Conservation (phyloP, 2,888 invertebrate genomes). For the Sarcophaga variegata region DNA sequence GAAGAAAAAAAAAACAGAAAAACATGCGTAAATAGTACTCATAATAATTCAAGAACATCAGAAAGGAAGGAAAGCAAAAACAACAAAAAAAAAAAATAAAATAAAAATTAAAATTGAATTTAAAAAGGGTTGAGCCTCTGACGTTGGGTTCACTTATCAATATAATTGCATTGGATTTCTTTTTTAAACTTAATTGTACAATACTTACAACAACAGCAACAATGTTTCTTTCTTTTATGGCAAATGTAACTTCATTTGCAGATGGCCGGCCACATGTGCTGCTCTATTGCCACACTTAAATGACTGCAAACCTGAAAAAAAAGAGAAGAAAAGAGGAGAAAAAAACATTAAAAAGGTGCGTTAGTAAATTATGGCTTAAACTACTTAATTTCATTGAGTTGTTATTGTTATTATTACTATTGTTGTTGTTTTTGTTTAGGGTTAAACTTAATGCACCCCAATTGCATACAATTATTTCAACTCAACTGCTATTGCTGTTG, state of each 20-base stretch:
- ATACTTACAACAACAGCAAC: too few relatives aligned
- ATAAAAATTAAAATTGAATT: slow-evolving; percentile 17
- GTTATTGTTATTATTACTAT: slow-evolving; percentile 3
- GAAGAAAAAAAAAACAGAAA: neutral
- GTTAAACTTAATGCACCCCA: slow-evolving; percentile 46
- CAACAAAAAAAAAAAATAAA: neutral
- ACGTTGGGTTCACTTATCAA: slow-evolving; percentile 26
- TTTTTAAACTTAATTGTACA: too few relatives aligned
- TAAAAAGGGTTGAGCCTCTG: slow-evolving; percentile 12
- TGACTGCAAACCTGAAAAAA: slow-evolving; percentile 20
- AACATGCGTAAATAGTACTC: neutral
- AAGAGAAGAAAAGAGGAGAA: neutral
- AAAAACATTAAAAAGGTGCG: slow-evolving; percentile 53
- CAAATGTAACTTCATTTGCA: slow-evolving; percentile 8
- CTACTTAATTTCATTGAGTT: slow-evolving; percentile 49
- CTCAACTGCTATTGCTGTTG: neutral
- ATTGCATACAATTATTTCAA: slow-evolving; percentile 28
- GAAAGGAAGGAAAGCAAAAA: neutral
- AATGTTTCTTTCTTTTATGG: neutral
- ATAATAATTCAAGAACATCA: neutral
- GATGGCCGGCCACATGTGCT: slow-evolving; percentile 33
- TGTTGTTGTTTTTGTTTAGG: slow-evolving; percentile 17
- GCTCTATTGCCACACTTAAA: neutral
- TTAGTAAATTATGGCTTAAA: slow-evolving; percentile 47
- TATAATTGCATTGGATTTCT: slow-evolving; percentile 39